These are phyloP conservation scores for Peromyscus eremicus DNA, from an alignment of 2,797 vertebrate genomes.

Conservation along the genomic window DNA sequence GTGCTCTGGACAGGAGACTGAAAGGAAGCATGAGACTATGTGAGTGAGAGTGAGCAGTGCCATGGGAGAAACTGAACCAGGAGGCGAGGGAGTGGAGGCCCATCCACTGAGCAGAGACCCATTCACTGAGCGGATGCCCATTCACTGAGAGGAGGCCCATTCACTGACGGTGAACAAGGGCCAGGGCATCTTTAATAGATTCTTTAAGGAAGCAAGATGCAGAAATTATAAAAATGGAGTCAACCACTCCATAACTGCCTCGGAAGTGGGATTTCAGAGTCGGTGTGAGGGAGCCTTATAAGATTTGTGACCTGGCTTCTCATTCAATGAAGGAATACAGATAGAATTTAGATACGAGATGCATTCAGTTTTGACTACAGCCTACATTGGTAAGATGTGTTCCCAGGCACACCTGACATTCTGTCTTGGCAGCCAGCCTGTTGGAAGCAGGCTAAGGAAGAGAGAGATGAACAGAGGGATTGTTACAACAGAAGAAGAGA, in stretches of 20 bases:
- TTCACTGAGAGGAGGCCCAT: neutral
- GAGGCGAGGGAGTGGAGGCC: too few species aligned
- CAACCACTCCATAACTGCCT: neutral
- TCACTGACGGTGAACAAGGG: neutral
- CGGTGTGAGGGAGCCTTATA: neutral
- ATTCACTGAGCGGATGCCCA: neutral
- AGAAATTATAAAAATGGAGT: slow-evolving; percentile 14
- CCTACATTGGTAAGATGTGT: slow-evolving; percentile 13
- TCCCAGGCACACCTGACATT: slow-evolving; percentile 37
- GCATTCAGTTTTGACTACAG: neutral
- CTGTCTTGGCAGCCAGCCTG: neutral
- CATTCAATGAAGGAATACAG: neutral
- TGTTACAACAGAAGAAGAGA: neutral
- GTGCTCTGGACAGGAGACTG: neutral
- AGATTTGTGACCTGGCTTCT: slow-evolving; percentile 56
- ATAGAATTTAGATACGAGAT: slow-evolving; percentile 35
- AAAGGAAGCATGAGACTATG: neutral
- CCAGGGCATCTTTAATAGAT: neutral
- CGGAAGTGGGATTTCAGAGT: slow-evolving; percentile 29
- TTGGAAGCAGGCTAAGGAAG: neutral
- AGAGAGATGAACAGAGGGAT: neutral
- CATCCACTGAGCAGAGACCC: neutral
- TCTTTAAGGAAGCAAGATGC: neutral
- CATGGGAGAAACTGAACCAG: neutral
- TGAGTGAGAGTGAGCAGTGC: neutral